Evolutionary conservation across 2,797 vertebrate genomes (phyloP), one percentile per base, ranked within the genome.

Genomic region (Peromyscus eremicus): DNA sequence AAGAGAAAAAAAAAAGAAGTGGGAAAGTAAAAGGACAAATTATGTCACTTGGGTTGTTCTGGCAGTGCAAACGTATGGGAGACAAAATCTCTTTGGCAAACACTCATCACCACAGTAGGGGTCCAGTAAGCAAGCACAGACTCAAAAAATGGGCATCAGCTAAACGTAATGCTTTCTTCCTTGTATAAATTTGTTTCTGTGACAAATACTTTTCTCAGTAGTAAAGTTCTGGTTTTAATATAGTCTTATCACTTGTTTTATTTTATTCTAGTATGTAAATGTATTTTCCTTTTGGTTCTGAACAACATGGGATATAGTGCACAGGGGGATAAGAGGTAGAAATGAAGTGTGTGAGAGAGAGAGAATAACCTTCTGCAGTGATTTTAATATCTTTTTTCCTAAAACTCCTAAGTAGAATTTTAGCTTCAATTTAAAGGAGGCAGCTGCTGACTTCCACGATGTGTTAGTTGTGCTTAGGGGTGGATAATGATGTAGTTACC

Each of bases 351-450:
- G 43, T 0, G 46, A 66, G 13, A n/a, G n/a, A 5, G 6, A 73
- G 49, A 11, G 10, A n/a, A 5, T 3, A 73, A 10, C 8, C 1
- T 0, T 73, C 9, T 13, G 29, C 2, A 13, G 5, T 16, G 1
- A 3, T 46, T 89, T 82, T 29, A 64, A 9, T 4, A 4, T 90
- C 16, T 55, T 14, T 76, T 79, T 34, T 23, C 5, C 5, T 49
- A 70, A 62, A 80, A 25, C 75, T 89, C 37, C 11, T 7, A 68
- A 60, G 32, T 52, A 27, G 57, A 62, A 6, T 66, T 84, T 71
- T 60, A 37, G 14, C 0, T n/a, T 25, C 43, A 23, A 75, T 4
- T 86, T 84, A 64, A 23, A 13, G 32, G 0, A 73, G 1, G 25
- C 66, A n/a, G 19, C 81, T 88, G 57, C 55, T 46, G 14, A 64